A percentile compares a stretch with the other conserved stretches of the same genome.
These are phyloP conservation scores for Penaeus japonicus DNA, from an alignment of 1,140 invertebrate species.

Conservation along the genomic window DNA sequence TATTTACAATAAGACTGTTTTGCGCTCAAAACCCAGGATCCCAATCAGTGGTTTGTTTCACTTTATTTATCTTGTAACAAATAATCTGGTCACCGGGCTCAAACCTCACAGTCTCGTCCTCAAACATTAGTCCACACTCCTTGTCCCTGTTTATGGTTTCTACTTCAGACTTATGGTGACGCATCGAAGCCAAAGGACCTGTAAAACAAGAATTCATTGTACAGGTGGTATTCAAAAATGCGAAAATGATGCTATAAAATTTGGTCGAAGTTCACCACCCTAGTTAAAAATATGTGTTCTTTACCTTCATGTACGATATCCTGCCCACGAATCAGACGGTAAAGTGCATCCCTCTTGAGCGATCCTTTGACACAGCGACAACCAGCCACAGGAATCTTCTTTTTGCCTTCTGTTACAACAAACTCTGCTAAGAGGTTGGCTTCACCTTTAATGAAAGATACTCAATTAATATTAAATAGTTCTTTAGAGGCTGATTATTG, in stretches of 20 bases:
- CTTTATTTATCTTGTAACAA: constrained; percentile 71
- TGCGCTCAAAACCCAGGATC: constrained; percentile 27
- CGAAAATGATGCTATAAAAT: no score
- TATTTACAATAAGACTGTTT: no score
- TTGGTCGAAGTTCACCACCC: no score
- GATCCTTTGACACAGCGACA: constrained; percentile 83
- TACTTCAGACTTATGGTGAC: constrained; percentile 89
- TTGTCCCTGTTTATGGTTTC: constrained; percentile 81
- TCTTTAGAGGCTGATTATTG: background rate
- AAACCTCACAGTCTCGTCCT: constrained; percentile 72
- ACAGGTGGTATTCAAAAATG: background rate
- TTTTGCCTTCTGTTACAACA: constrained; percentile 80
- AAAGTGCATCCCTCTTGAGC: constrained; percentile 75
- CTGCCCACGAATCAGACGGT: constrained; percentile 75
- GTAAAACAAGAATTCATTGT: background rate
- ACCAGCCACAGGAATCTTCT: constrained; percentile 87
- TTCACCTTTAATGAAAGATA: constrained; percentile 71
- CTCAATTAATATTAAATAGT: constrained; percentile 28
- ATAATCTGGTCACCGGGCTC: constrained; percentile 80
- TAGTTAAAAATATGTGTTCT: no score
- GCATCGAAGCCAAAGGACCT: constrained; percentile 82
- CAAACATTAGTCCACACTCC: constrained; percentile 87
- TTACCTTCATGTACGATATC: constrained; percentile 79
- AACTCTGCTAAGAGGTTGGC: constrained; percentile 88
- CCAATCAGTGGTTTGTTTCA: constrained; percentile 27